Percentiles rank a stretch among this genome's conserved stretches.
Evolutionary conservation across 2,797 vertebrate genomes (phyloP).

Genomic region (Taeniopygia guttata): DNA sequence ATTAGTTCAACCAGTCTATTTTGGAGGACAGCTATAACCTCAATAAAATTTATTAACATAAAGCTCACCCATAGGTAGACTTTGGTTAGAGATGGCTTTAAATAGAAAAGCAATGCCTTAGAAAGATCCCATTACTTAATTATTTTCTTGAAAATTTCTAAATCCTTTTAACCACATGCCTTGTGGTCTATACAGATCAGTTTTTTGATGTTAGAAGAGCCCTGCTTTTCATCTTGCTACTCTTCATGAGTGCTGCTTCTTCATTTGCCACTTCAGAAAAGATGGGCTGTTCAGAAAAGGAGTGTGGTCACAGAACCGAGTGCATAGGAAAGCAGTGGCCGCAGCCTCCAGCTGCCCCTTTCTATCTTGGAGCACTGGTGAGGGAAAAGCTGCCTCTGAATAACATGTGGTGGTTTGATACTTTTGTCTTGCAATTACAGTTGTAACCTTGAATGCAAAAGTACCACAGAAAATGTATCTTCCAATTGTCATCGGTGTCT

Average conservation of each 20-base stretch:
- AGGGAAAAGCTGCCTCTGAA: background rate
- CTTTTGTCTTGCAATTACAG: background rate
- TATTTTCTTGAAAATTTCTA: background rate
- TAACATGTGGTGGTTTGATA: background rate
- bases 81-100: background rate
- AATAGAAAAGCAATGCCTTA: background rate
- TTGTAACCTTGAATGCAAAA: background rate
- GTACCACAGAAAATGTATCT: background rate
- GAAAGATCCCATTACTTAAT: background rate
- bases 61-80: background rate
- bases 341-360: background rate
- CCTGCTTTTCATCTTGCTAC: background rate
- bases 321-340: fast-evolving
- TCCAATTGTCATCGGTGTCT: background rate
- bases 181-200: background rate
- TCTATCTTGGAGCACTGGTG: background rate
- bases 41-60: background rate
- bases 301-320: fast-evolving
- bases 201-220: background rate
- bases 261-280: background rate
- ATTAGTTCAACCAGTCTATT: background rate
- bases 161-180: background rate
- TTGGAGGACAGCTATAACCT: background rate
- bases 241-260: background rate
- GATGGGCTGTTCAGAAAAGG: background rate